A percentile compares a stretch with the other conserved stretches of the same genome.
These are phyloP conservation scores for Melanostigma gelatinosum DNA, from an alignment of 2,113 vertebrate genomes.

Conservation along the genomic window DNA sequence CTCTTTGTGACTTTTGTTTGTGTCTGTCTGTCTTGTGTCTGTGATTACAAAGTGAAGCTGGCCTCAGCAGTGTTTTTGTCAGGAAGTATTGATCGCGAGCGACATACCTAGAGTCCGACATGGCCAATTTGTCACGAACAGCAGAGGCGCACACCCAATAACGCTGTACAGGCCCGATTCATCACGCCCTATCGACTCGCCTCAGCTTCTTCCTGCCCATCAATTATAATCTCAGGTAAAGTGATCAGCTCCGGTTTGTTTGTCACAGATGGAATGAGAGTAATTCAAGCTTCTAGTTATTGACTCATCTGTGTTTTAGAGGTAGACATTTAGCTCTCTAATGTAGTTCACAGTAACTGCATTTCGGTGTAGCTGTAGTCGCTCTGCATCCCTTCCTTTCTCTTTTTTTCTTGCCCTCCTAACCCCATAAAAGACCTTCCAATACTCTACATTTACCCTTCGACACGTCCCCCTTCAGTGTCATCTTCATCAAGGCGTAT, in stretches of 20 bases:
- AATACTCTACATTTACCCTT: slow-evolving; percentile 19
- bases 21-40: slow-evolving; percentile 13
- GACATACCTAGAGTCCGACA: slow-evolving; percentile 65
- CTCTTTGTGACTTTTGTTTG: not conserved
- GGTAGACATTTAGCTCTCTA: not conserved
- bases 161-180: slow-evolving; percentile 54
- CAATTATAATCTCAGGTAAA: slow-evolving; percentile 54
- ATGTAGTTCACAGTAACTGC: not conserved
- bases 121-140: slow-evolving; percentile 65
- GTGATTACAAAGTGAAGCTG: slow-evolving; percentile 37
- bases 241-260: slow-evolving; percentile 43
- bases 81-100: slow-evolving; percentile 60
- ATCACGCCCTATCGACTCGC: slow-evolving; percentile 69
- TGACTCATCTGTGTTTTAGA: slow-evolving; percentile 23
- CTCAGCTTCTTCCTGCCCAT: slow-evolving; percentile 58
- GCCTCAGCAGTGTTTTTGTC: slow-evolving; percentile 49
- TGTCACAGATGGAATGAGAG: slow-evolving; percentile 18
- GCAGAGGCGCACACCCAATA: slow-evolving; percentile 52
- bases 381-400: not conserved
- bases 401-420: not conserved
- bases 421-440: not conserved
- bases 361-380: not conserved
- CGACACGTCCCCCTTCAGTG: slow-evolving; percentile 17
- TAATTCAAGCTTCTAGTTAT: slow-evolving; percentile 22
- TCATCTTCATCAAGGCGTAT: slow-evolving; percentile 18